Evolutionary conservation across 92 coral and sea anemone genomes (phyloP).

Genomic region (Paramuricea clavata): DNA sequence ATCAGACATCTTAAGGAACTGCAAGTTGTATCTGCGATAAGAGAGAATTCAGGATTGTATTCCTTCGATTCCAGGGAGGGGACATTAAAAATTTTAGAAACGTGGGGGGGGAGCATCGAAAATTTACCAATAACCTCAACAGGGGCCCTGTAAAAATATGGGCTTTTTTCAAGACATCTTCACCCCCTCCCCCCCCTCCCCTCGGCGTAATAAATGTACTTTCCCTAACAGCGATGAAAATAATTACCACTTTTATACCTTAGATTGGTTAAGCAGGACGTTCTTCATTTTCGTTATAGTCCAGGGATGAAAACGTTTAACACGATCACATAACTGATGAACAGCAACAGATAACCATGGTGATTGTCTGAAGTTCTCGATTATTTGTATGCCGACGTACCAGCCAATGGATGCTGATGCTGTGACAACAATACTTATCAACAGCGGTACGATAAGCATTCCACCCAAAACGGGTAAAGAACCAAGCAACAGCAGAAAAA

Average conservation of each 20-base stretch:
- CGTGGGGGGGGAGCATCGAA: too few species aligned
- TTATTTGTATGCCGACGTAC: neutral
- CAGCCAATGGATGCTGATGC: constrained; percentile 1
- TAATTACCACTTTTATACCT: neutral
- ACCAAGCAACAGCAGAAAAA: neutral
- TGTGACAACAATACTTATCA: neutral
- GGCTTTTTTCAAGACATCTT: too few species aligned
- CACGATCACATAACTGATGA: neutral
- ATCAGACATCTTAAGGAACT: too few species aligned
- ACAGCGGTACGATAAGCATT: constrained; percentile 15
- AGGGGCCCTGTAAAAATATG: too few species aligned
- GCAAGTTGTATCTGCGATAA: too few species aligned
- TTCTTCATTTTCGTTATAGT: neutral
- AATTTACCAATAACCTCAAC: too few species aligned
- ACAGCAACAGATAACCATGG: neutral
- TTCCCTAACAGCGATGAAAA: too few species aligned
- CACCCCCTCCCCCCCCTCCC: too few species aligned
- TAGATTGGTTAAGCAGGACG: neutral
- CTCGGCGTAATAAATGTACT: too few species aligned
- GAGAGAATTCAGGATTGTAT: too few species aligned
- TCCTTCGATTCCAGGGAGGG: too few species aligned
- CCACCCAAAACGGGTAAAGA: neutral
- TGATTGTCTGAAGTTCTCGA: neutral
- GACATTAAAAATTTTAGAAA: too few species aligned
- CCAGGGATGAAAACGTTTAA: neutral